Conservation (phyloP, 2,797 vertebrate genomes). For the Anguilla obscura region DNA sequence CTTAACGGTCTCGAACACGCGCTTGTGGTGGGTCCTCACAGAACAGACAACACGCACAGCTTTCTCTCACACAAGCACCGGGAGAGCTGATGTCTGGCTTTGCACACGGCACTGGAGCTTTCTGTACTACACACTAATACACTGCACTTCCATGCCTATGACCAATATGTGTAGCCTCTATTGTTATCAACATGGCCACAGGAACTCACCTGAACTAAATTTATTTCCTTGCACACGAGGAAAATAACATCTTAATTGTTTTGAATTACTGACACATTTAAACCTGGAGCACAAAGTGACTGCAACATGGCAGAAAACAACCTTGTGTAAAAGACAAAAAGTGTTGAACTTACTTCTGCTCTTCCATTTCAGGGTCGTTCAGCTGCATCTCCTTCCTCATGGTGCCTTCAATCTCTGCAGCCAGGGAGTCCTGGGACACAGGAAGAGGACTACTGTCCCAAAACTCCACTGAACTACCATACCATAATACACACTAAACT, state of each 20-base stretch:
- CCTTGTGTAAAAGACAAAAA: not conserved
- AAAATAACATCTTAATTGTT: not conserved
- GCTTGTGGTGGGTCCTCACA: conserved; percentile 81
- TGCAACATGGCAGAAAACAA: not conserved
- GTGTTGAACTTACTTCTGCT: conserved; percentile 75
- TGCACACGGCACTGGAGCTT: not conserved
- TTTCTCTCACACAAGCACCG: not conserved
- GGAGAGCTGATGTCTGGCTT: not conserved
- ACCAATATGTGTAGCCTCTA: too few species aligned
- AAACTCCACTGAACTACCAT: not conserved
- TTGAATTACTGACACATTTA: not conserved
- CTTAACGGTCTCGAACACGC: conserved; percentile 92
- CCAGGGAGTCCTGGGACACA: conserved; percentile 87
- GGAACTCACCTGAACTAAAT: not conserved
- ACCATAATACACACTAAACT: not conserved
- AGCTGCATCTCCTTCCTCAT: conserved; percentile 95
- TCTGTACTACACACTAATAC: not conserved
- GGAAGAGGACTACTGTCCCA: not conserved
- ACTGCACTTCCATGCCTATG: not conserved
- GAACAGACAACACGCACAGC: not conserved
- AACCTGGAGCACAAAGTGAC: not conserved
- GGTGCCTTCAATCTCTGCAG: conserved; percentile 96
- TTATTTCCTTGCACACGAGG: not conserved
- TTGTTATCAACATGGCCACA: too few species aligned
- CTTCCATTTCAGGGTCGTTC: conserved; percentile 84